Base-by-base conservation (phyloP, 2,888 invertebrate genomes). In the Bimastos eiseni region DNA sequence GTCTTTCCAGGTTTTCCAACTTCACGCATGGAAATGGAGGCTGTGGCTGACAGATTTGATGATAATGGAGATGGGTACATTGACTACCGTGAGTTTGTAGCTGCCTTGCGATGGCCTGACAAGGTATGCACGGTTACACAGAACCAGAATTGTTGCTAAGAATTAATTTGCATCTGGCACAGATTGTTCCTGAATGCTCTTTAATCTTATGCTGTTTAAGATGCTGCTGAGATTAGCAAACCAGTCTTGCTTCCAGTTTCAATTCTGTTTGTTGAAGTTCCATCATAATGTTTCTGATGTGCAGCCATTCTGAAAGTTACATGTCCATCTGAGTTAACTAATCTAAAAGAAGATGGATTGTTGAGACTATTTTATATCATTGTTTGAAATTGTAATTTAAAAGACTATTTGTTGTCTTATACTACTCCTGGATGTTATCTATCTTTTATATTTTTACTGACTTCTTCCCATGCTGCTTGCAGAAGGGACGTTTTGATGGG, bases 11-110 rank as follows among this genome's bases (percentile, higher is more conserved):
- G 98, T 96, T 99, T 99, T 96, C 98, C 99, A 94, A 99, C 99
- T 4, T 98, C 98, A 86, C 97, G 98, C 13, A 96, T 99, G 95
- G 99, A 99, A 96, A 99, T 99, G 99, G 98, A 98, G 94, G 98
- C 98, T 90, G 99, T 99, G 41, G 99, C 99, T 0, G 98, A 99
- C 95, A 96, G 98, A 94, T 99, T 99, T 95, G 99, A 99, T 96
- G 97, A 98, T 92, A 98, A 99, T 94, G 97, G 97, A 91, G 97
- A 98, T 95, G 99, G 99, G 30, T 96, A 97, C 93, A 99, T 99
- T 93, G 99, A 99, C 95, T 99, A 99, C 97, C 98, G 98, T 95
- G 99, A 99, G 95, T 99, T 99, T 96, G 98, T 99, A 93, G 98
- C 98, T 0, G 99, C 99, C 0, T 96, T 99, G 83, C 96, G 98